Base-by-base conservation (phyloP, 37 sponge, comb jelly and placozoan genomes). In the Bolinopsis microptera region DNA sequence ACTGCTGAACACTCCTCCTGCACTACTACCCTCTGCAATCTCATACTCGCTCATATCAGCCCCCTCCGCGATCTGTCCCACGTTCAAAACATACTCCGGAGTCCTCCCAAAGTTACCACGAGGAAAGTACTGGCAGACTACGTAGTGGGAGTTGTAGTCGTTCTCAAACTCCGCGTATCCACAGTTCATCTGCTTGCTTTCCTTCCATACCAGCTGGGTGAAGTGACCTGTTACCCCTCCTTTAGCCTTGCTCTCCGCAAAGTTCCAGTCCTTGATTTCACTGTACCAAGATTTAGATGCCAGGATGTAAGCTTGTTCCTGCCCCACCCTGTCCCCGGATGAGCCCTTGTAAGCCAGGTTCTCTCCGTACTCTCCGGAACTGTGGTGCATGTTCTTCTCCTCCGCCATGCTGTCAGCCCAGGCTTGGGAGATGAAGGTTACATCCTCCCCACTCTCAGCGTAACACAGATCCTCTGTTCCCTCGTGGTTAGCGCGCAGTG, bases 211-310 rank as follows among this genome's bases (percentile, higher is more conserved):
- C 0, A 86, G 26, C 26, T 86, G 90, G 25, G 90, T 86, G 28
- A 86, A 86, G 36, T 86, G 90, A 28, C 48, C 40, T 41, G 90
- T 86, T 8, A 86, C 90, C 30, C 24, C 36, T 28, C n/a, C 61
- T 24, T 30, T 13, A 1, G 30, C 61, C 25, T 41, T 40, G 31
- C 35, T 86, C 8, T 9, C 36, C 25, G 0, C 30, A 23, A 86
- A 86, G 90, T 86, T 27, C 90, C 90, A 86, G 48, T 86, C 90
- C 61, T 24, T 41, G n/a, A 86, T 86, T n/a, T 86, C 90, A 16
- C 36, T 26, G 28, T 86, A 86, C 90, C 61, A 86, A 48, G 25
- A 24, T 22, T 86, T 39, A 18, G 90, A 21, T 30, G 90, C 34
- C 2, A 2, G 25, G 8, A 28, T 27, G 31, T 40, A 86, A 39